Evolutionary conservation across 1,140 invertebrate genomes (phyloP).

Genomic region (Apis laboriosa): DNA sequence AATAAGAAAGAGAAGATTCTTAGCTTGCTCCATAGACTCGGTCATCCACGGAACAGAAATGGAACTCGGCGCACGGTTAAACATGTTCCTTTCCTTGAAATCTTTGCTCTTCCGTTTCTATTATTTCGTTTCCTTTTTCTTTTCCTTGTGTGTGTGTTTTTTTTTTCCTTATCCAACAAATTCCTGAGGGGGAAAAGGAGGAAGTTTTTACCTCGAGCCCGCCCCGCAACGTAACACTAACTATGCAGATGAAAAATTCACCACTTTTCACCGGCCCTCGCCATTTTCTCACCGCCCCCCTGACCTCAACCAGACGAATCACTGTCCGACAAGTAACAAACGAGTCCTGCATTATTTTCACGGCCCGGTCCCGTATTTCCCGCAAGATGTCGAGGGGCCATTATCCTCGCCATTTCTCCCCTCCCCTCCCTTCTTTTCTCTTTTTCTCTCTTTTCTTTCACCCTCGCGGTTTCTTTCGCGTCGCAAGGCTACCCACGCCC

Average conservation of each 20-base stretch:
- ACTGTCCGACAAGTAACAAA: conserved; percentile 66
- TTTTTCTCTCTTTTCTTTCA: not conserved
- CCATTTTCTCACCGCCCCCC: conserved; percentile 65
- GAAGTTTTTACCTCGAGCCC: not conserved
- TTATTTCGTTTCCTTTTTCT: conserved; percentile 9
- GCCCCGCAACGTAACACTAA: conserved; percentile 49
- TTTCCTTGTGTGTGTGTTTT: not conserved
- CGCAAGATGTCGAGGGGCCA: conserved; percentile 35
- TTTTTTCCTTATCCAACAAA: conserved; percentile 6
- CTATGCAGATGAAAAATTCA: conserved; percentile 71
- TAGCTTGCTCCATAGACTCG: not conserved
- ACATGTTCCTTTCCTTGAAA: not conserved
- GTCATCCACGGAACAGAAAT: not conserved
- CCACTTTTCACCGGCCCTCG: conserved; percentile 22
- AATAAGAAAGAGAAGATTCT: too few species aligned
- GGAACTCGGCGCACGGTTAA: conserved; percentile 3
- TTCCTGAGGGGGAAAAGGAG: conserved; percentile 24
- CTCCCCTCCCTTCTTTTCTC: not conserved
- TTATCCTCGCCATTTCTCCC: conserved; percentile 31
- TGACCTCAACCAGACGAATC: conserved; percentile 63
- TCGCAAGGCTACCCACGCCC: not conserved
- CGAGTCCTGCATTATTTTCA: conserved; percentile 68
- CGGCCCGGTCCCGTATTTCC: conserved; percentile 50
- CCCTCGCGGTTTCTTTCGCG: not conserved
- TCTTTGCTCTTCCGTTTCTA: not conserved